Percentiles rank a stretch among this genome's conserved stretches.
Conservation (phyloP, 1,140 invertebrate genomes). For the Trypoxylus dichotomus region DNA sequence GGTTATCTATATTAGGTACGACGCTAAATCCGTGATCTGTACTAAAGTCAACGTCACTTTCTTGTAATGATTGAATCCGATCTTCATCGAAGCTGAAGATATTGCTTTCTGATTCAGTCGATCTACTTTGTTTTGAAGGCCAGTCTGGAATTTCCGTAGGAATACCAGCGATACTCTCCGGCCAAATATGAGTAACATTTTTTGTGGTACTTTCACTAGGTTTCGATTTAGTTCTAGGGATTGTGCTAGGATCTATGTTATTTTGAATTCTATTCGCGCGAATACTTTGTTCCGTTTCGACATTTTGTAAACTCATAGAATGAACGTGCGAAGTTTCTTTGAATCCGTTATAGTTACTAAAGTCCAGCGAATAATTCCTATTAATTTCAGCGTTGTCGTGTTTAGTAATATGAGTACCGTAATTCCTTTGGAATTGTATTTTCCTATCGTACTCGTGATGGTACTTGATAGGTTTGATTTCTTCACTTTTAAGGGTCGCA, state of each 20-base stretch:
- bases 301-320: slow-evolving; percentile 67
- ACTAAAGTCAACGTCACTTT: slow-evolving; percentile 42
- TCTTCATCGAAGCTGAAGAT: slow-evolving; percentile 73
- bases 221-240: slow-evolving; percentile 43
- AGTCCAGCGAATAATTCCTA: slow-evolving; percentile 30
- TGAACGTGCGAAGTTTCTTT: slow-evolving; percentile 65
- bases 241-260: slow-evolving; percentile 49
- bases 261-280: slow-evolving; percentile 48
- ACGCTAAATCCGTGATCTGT: slow-evolving; percentile 45
- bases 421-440: slow-evolving; percentile 55
- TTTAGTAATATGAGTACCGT: slow-evolving; percentile 60
- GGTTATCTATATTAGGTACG: slow-evolving; percentile 46
- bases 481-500: slow-evolving; percentile 42
- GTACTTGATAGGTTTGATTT: slow-evolving; percentile 34
- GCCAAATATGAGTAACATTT: slow-evolving; percentile 60
- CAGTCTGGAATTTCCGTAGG: slow-evolving; percentile 57
- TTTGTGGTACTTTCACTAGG: not conserved
- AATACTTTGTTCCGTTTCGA: slow-evolving; percentile 65
- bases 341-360: slow-evolving; percentile 30
- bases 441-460: slow-evolving; percentile 50
- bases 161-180: slow-evolving; percentile 58
- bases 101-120: slow-evolving; percentile 56
- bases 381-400: slow-evolving; percentile 36
- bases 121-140: slow-evolving; percentile 36
- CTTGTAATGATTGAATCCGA: slow-evolving; percentile 64